These are phyloP conservation scores for Myodes glareolus DNA, from an alignment of 2,113 vertebrate genomes.

Conservation along the genomic window DNA sequence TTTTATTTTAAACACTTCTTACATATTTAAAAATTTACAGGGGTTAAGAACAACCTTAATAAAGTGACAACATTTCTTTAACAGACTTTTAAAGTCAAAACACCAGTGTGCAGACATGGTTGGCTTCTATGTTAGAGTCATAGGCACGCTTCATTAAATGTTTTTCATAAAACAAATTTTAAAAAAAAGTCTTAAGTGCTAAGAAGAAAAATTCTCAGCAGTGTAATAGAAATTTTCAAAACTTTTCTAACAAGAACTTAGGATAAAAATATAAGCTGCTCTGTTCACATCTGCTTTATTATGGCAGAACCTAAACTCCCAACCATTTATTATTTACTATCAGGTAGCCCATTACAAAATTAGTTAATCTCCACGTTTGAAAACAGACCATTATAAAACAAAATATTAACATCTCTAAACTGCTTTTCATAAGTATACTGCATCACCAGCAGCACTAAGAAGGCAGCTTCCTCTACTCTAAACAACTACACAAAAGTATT, in stretches of 20 bases:
- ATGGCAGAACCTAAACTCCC: slow-evolving; percentile 79
- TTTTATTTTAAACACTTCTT: slow-evolving; percentile 84
- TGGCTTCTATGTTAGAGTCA: slow-evolving; percentile 80
- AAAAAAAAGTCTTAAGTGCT: slow-evolving; percentile 74
- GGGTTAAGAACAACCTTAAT: slow-evolving; percentile 85
- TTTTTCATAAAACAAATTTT: slow-evolving; percentile 79
- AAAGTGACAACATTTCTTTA: slow-evolving; percentile 73
- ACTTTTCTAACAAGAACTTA: slow-evolving; percentile 79
- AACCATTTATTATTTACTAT: slow-evolving; percentile 75
- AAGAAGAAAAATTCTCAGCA: slow-evolving; percentile 82
- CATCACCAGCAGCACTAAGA: slow-evolving; percentile 71
- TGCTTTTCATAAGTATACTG: slow-evolving; percentile 70
- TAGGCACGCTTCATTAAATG: slow-evolving; percentile 83
- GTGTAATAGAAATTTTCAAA: slow-evolving; percentile 80
- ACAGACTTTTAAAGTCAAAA: slow-evolving; percentile 79
- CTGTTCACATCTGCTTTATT: slow-evolving; percentile 35
- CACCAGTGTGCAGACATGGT: slow-evolving; percentile 76
- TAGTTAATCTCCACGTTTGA: slow-evolving; percentile 72
- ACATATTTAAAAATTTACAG: slow-evolving; percentile 84
- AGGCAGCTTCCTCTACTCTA: slow-evolving; percentile 74
- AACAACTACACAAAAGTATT: slow-evolving; percentile 79
- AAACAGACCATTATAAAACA: slow-evolving; percentile 83
- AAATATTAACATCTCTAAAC: slow-evolving; percentile 73
- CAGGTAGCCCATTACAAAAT: slow-evolving; percentile 74
- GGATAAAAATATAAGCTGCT: slow-evolving; percentile 73